Conservation (phyloP, 2,113 vertebrate species). For the Petroica traversi region DNA sequence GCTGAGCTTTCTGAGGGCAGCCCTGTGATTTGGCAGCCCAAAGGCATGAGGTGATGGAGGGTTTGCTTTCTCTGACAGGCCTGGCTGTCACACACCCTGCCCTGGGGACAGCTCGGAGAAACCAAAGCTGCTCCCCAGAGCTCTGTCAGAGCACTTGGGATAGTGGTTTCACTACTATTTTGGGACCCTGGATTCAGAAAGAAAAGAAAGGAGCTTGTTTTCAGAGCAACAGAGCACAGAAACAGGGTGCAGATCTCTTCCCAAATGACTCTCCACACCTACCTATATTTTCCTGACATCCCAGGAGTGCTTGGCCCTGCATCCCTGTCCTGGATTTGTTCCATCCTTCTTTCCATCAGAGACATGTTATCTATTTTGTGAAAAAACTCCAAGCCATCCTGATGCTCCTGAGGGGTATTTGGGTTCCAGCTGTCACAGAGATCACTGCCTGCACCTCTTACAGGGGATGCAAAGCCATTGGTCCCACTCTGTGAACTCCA, state of each 20-base stretch:
- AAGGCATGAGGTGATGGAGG: background rate
- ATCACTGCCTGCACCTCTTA: background rate
- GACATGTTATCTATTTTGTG: background rate
- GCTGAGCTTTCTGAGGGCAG: background rate
- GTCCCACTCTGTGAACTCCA: background rate
- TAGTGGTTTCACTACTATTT: no score
- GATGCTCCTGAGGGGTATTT: background rate
- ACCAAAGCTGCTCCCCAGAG: background rate
- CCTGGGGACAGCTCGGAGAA: background rate
- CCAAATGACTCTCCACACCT: background rate
- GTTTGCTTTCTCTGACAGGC: background rate
- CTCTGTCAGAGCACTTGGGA: rapidly evolving
- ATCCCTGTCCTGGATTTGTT: background rate
- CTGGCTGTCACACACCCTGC: background rate
- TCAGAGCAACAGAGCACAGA: background rate
- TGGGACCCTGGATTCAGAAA: background rate
- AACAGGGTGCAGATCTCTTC: background rate
- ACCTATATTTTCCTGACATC: background rate
- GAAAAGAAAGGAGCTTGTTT: background rate
- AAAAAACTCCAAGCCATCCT: background rate
- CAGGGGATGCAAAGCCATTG: rapidly evolving
- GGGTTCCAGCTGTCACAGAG: background rate
- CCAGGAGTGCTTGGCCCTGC: background rate
- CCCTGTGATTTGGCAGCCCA: rapidly evolving
- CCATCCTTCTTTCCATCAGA: background rate